Evolutionary conservation across 2,797 vertebrate species (phyloP), one percentile per base, ranked within the genome.

Genomic region (Crenuchus spilurus): DNA sequence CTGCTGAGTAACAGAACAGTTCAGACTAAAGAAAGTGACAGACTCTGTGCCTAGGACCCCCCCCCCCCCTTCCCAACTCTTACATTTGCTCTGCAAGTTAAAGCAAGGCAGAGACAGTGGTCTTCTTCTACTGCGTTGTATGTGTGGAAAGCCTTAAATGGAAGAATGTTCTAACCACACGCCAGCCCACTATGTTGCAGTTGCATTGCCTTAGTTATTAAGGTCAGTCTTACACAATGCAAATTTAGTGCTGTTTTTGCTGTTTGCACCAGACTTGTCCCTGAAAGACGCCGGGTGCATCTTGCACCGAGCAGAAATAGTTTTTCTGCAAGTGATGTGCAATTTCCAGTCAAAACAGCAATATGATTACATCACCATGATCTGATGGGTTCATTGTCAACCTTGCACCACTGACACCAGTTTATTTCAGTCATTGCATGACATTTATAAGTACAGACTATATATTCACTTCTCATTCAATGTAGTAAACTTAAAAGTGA

Each of bases 11-110:
- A 82, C 85, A 89, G 83, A 84, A 78, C 76, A 74, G 87, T 88
- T 91, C 88, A 87, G 90, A 90, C 84, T 79, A 82, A 86, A 89
- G 84, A 82, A 80, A 72, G 77, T 84, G 87, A 89, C 84, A 85
- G 81, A 73, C 82, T 85, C 31, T 62, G 44, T 57, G 61, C 52
- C 74, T 51, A 20, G 37, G 74, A 14, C 31, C 78, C 10, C 33
- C 14, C 54, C 51, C 84, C 76, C 78, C 75, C 46, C 70, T 75
- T 71, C 78, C 75, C 76, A 22, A 35, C 48, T 70, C 54, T 55
- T 70, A 82, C 64, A 72, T 79, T 72, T 81, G 14, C 78, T 80
- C 74, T 82, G 64, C 65, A 68, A 82, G 80, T 84, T 90, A 85
- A 84, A 85, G 84, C 87, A 84, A 87, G 68, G 77, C 83, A 80